These are phyloP conservation scores for Limonius californicus DNA, from an alignment of 1,140 invertebrate genomes.

Conservation along the genomic window DNA sequence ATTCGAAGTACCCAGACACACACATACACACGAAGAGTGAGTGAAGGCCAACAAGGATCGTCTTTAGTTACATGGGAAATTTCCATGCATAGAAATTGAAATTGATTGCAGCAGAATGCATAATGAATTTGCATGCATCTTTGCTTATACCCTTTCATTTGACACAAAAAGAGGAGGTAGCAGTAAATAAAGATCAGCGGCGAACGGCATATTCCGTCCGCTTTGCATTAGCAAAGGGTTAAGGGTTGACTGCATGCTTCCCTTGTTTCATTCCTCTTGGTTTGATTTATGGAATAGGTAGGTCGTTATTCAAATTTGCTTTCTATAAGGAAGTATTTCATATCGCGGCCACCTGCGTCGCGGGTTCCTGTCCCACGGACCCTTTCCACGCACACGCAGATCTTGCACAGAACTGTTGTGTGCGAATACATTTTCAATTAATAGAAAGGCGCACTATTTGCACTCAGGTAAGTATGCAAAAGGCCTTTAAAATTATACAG, in stretches of 20 bases:
- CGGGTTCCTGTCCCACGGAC: slow-evolving; percentile 23
- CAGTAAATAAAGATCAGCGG: slow-evolving; percentile 1
- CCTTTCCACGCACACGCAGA: neutral
- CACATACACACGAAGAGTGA: neutral
- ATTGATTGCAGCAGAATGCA: slow-evolving; percentile 2
- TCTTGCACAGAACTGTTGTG: too few relatives aligned
- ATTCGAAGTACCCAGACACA: neutral
- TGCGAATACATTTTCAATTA: too few relatives aligned
- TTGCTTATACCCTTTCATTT: neutral
- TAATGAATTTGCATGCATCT: slow-evolving; percentile 1
- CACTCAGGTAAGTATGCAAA: too few relatives aligned
- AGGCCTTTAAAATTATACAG: too few relatives aligned
- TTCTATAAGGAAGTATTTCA: slow-evolving; percentile 24
- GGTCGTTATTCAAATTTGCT: slow-evolving; percentile 22
- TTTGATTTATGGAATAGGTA: slow-evolving; percentile 26
- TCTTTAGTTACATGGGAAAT: slow-evolving; percentile 15
- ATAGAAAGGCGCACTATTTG: too few relatives aligned
- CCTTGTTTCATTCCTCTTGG: slow-evolving; percentile 23
- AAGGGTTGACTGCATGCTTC: slow-evolving; percentile 17
- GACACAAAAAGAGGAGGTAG: slow-evolving; percentile 8
- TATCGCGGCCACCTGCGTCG: slow-evolving; percentile 25
- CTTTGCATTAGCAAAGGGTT: slow-evolving; percentile 14
- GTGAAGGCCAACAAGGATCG: neutral
- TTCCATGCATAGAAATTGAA: neutral
- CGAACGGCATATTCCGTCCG: too few relatives aligned